Conservation (phyloP, 2,113 vertebrate genomes). For the Campylorhamphus procurvoides region DNA sequence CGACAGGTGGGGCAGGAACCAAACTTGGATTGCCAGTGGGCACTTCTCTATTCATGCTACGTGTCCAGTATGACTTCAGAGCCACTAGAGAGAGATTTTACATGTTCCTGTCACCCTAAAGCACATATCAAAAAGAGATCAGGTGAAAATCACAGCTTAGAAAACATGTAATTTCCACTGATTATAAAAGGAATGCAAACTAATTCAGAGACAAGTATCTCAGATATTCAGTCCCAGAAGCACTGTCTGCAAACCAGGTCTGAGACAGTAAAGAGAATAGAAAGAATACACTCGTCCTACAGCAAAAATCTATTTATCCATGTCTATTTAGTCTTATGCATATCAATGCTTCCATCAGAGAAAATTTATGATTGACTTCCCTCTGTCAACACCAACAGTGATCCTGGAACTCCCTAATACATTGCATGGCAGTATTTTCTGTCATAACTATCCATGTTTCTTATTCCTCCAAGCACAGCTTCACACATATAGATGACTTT, state of each 20-base stretch:
- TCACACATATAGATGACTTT: background rate
- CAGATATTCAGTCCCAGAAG: background rate
- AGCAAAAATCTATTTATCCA: background rate
- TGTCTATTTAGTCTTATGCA: background rate
- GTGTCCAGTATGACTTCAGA: background rate
- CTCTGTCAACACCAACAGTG: background rate
- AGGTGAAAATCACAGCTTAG: background rate
- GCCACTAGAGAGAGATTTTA: background rate
- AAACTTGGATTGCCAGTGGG: background rate
- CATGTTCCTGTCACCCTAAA: background rate
- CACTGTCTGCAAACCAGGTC: background rate
- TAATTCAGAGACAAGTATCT: background rate
- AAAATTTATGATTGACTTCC: background rate
- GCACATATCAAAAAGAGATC: background rate
- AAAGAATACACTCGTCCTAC: background rate
- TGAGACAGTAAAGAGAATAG: background rate
- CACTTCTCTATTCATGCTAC: background rate
- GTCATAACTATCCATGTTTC: background rate
- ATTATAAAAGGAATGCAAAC: background rate
- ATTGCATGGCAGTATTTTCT: background rate
- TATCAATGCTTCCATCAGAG: background rate
- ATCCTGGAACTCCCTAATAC: background rate
- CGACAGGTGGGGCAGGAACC: fast-evolving
- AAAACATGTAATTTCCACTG: background rate
- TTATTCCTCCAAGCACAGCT: background rate